phyloP scores from a whole-genome alignment of 2,113 vertebrate species.

The Sakesphorus luctuosus region DNA sequence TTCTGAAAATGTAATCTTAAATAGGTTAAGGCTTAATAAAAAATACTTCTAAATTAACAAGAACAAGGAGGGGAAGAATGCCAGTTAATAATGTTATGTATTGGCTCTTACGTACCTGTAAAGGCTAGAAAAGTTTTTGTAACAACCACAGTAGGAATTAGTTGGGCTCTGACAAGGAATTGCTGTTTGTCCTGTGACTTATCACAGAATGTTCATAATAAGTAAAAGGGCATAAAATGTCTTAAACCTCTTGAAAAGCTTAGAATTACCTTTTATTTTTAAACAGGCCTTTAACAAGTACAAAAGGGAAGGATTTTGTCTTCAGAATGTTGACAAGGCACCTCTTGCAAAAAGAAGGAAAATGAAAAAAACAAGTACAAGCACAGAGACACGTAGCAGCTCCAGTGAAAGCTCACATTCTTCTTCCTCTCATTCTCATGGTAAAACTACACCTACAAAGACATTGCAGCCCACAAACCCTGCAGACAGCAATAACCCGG shows the following conservation, averaged over 20 bases:
- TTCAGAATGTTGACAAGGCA: constrained; percentile 94
- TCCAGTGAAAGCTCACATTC: constrained; percentile 97
- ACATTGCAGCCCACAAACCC: constrained; percentile 74
- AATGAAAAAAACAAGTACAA: constrained; percentile 99
- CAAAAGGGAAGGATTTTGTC: constrained; percentile 96
- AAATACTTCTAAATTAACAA: not conserved
- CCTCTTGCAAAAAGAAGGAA: constrained; percentile 94
- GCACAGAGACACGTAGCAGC: constrained; percentile 97
- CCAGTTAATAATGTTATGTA: not conserved
- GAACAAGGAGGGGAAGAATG: not conserved
- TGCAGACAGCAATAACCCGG: constrained; percentile 72
- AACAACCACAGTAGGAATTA: not conserved
- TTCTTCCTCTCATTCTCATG: constrained; percentile 92
- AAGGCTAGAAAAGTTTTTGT: not conserved
- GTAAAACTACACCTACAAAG: constrained; percentile 83
- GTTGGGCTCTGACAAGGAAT: not conserved
- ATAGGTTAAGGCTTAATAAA: not conserved
- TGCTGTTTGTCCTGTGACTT: not conserved
- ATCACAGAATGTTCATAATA: not conserved
- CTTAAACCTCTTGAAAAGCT: not conserved
- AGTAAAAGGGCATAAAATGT: not conserved
- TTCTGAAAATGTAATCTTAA: not conserved
- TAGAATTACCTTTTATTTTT: not conserved
- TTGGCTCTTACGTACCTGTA: not conserved
- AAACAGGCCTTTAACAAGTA: constrained; percentile 97